Percentiles rank a stretch among this genome's conserved stretches.
Conservation (phyloP, 2,888 invertebrate species). For the Andrena bicolor region DNA sequence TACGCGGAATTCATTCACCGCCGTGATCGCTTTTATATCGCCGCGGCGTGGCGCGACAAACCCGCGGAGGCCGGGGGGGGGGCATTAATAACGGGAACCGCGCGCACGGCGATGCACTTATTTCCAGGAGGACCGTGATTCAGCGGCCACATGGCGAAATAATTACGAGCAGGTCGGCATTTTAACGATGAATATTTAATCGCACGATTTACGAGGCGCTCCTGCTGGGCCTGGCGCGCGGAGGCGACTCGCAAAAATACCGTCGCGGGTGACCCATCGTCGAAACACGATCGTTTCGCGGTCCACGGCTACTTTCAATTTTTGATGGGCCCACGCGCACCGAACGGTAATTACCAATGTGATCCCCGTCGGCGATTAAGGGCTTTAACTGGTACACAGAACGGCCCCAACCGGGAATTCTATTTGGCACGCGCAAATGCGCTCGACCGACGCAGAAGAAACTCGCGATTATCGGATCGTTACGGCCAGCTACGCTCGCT, state of each 20-base stretch:
- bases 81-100: constrained; percentile 16
- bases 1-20: neutral
- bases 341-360: constrained; percentile 24
- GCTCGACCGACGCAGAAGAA: neutral
- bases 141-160: constrained; percentile 37
- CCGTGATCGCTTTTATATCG: neutral
- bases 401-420: constrained; percentile 25
- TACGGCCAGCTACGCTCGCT: neutral
- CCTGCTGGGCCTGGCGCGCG: constrained; percentile 18
- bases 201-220: constrained; percentile 55
- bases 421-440: constrained; percentile 19
- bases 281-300: neutral
- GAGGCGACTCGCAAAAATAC: constrained; percentile 23
- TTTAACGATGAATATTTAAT: constrained; percentile 59
- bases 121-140: constrained; percentile 42
- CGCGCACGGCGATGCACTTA: constrained; percentile 22
- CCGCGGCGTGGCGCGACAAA: constrained; percentile 16
- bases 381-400: constrained; percentile 10
- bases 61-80: neutral
- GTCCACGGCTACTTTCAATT: constrained; percentile 37
- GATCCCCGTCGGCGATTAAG: constrained; percentile 37
- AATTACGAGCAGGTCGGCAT: constrained; percentile 35
- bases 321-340: constrained; percentile 23
- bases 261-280: neutral
- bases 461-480: constrained; percentile 8